Evolutionary conservation across 2,888 invertebrate species (phyloP).

Genomic region (Anticlea derivata): DNA sequence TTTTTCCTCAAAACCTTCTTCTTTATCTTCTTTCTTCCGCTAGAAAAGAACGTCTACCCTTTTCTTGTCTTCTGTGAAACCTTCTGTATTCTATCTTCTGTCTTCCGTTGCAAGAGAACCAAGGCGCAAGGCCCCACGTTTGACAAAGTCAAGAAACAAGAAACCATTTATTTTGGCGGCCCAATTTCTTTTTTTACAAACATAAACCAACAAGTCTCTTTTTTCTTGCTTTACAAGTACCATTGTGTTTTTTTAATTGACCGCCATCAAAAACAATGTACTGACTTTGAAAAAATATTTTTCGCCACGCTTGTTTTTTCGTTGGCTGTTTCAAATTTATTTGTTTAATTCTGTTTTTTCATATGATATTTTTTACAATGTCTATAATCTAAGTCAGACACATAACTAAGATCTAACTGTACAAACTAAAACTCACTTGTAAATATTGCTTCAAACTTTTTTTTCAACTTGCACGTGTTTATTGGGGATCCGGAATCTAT

Average conservation of each 20-base stretch:
- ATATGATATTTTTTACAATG: constrained; percentile 45
- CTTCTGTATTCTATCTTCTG: not conserved
- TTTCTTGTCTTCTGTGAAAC: no score
- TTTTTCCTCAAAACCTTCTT: no score
- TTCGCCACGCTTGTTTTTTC: constrained; percentile 46
- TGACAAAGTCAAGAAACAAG: constrained; percentile 52
- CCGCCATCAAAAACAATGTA: constrained; percentile 64
- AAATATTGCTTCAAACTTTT: constrained; percentile 23
- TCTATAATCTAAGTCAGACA: constrained; percentile 57
- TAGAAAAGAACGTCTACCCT: no score
- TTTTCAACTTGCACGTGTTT: not conserved
- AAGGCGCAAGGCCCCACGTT: no score
- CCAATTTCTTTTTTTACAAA: constrained; percentile 68
- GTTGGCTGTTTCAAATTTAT: constrained; percentile 43
- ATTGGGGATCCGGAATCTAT: no score
- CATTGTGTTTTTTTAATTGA: constrained; percentile 42
- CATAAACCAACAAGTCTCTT: constrained; percentile 63
- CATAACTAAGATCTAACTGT: constrained; percentile 42
- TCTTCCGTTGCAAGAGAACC: constrained; percentile 1
- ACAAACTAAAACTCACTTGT: constrained; percentile 27
- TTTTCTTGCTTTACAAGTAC: constrained; percentile 74
- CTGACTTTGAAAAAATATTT: constrained; percentile 75
- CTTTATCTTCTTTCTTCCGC: no score
- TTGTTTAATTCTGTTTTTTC: constrained; percentile 47
- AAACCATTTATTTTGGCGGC: constrained; percentile 65